These are phyloP conservation scores for Leptoclinus maculatus DNA, from an alignment of 2,797 vertebrate genomes.

Conservation along the genomic window DNA sequence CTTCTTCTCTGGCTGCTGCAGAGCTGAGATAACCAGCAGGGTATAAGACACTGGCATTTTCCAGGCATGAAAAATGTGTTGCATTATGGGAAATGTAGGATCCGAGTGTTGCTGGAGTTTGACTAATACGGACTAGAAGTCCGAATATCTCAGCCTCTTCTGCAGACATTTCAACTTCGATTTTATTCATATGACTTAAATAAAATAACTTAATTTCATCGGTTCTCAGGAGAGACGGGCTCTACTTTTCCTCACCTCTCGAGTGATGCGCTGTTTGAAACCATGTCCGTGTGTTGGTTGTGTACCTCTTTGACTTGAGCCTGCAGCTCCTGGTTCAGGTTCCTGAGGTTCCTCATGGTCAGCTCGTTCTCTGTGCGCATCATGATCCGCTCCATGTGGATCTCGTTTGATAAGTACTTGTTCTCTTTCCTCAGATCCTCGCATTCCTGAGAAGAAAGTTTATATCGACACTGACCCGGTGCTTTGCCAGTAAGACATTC, in stretches of 20 bases:
- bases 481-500: neutral
- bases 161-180: too few species aligned
- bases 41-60: neutral
- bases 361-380: constrained; percentile 87
- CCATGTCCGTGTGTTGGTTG: too few species aligned
- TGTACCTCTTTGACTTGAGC: constrained; percentile 85
- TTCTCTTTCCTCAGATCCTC: constrained; percentile 88
- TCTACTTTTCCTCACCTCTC: neutral
- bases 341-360: constrained; percentile 87
- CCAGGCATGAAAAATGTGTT: neutral
- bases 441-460: constrained; percentile 80
- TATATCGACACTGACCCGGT: neutral
- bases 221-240: too few species aligned
- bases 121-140: neutral
- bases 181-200: too few species aligned
- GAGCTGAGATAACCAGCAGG: too few species aligned
- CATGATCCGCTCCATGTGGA: constrained; percentile 86
- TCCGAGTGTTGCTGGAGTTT: neutral
- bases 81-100: neutral
- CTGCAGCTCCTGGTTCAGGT: constrained; percentile 86
- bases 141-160: neutral
- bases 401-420: constrained; percentile 84
- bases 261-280: neutral
- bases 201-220: too few species aligned
- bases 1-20: too few species aligned